phyloP scores from a whole-genome alignment of 2,797 vertebrate genomes.

The Coccyzus lansbergi region DNA sequence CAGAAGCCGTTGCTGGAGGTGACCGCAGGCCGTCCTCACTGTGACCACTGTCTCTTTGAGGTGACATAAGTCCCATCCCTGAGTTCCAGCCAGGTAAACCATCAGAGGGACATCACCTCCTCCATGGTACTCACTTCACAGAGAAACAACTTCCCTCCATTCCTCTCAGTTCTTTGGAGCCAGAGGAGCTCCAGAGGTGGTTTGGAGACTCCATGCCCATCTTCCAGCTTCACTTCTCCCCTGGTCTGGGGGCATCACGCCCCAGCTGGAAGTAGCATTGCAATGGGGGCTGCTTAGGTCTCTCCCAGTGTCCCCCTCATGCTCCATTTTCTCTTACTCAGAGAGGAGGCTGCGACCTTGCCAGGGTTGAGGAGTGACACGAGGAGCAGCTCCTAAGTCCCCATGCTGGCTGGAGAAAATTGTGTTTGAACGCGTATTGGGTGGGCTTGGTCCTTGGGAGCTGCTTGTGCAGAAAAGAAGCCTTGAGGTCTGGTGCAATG shows the following conservation, averaged over 20 bases:
- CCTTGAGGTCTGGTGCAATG: no score
- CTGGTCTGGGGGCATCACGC: accelerated
- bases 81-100: no score
- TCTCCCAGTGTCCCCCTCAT: accelerated
- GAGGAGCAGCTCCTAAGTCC: not conserved
- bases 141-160: accelerated
- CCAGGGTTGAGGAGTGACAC: accelerated
- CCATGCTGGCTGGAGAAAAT: accelerated
- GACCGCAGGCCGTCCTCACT: not conserved
- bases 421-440: no score
- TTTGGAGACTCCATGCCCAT: not conserved
- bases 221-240: not conserved
- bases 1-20: not conserved
- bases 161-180: not conserved
- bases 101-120: not conserved
- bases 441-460: no score
- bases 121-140: accelerated
- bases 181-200: not conserved
- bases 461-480: no score
- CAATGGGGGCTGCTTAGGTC: not conserved
- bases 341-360: accelerated
- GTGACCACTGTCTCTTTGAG: not conserved
- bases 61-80: not conserved
- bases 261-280: no score
- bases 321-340: not conserved